phyloP scores from a whole-genome alignment of 2,113 vertebrate species.

The Hylia prasina region DNA sequence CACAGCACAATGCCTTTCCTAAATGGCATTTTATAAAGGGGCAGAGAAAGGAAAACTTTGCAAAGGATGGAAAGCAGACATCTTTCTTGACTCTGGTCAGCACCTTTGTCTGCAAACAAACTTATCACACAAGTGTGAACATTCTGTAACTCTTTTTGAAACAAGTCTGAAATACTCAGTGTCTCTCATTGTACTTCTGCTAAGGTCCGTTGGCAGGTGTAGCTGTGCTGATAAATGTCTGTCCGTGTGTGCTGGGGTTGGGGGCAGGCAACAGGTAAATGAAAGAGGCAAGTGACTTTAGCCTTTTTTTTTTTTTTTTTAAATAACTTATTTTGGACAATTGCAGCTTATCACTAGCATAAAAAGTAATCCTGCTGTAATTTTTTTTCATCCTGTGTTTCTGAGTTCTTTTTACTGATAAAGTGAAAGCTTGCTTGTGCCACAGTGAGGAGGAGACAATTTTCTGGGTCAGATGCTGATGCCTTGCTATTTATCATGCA shows the following conservation, averaged over 20 bases:
- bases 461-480: not conserved
- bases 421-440: not conserved
- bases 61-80: not conserved
- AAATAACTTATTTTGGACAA: not conserved
- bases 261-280: not conserved
- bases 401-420: not conserved
- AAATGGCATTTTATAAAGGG: not conserved
- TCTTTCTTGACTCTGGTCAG: not conserved
- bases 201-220: not conserved
- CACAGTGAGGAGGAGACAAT: not conserved
- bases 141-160: not conserved
- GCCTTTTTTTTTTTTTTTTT: not conserved
- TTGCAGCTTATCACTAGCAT: not conserved
- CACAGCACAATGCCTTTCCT: not conserved
- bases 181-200: not conserved
- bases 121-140: not conserved
- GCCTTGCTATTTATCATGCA: not conserved
- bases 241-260: not conserved
- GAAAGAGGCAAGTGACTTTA: not conserved
- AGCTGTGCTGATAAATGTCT: not conserved
- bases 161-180: not conserved
- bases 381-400: not conserved
- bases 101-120: not conserved
- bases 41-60: not conserved
- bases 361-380: not conserved